Conservation (phyloP, 2,888 invertebrate species). For the Apamea crenata region DNA sequence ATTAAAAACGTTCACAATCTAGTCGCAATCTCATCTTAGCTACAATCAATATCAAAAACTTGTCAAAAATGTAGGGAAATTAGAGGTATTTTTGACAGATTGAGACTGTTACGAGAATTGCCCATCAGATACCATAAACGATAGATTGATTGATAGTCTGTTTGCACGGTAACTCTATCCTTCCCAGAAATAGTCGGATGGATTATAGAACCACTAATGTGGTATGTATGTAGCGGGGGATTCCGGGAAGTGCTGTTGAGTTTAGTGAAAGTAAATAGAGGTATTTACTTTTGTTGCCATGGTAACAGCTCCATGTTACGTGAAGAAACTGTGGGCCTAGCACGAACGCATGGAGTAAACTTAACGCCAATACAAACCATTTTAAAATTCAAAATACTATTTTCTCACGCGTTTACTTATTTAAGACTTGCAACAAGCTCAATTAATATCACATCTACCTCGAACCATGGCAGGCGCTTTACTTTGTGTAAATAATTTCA, state of each 20-base stretch:
- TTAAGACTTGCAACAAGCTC: neutral
- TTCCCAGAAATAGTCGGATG: constrained; percentile 19
- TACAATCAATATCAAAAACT: too few species aligned
- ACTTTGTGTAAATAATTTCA: neutral
- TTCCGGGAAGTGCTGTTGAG: neutral
- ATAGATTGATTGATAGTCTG: constrained; percentile 44
- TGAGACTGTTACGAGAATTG: neutral
- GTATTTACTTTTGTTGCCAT: neutral
- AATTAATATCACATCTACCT: too few species aligned
- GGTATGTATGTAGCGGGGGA: constrained; percentile 6
- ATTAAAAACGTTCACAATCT: too few species aligned
- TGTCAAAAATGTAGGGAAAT: too few species aligned
- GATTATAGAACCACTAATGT: constrained; percentile 36
- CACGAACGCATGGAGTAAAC: neutral
- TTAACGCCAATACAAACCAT: too few species aligned
- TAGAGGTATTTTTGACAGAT: too few species aligned
- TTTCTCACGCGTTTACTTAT: neutral
- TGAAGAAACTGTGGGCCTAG: neutral
- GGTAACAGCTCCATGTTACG: neutral
- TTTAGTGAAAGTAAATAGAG: constrained; percentile 1
- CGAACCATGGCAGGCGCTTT: neutral
- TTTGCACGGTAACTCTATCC: constrained; percentile 40
- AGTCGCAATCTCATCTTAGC: too few species aligned
- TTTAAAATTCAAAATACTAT: too few species aligned
- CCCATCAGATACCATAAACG: constrained; percentile 19